phyloP scores from a whole-genome alignment of 2,797 vertebrate species.

The Lutra lutra region DNA sequence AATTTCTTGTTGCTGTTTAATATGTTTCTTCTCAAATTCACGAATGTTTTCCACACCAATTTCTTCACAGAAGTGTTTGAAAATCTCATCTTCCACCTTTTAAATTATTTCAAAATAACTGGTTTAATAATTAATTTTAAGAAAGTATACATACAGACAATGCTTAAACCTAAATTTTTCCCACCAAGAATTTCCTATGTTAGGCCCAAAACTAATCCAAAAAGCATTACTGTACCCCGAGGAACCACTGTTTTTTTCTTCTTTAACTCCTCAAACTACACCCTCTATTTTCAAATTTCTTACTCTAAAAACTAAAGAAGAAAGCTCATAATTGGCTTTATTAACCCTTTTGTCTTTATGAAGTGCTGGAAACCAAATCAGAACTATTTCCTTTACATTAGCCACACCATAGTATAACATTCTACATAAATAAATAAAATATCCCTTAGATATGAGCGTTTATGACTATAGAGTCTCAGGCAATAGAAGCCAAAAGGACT shows the following conservation, averaged over 20 bases:
- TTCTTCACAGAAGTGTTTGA: conserved; percentile 94
- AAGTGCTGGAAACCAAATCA: neutral
- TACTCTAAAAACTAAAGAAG: conserved; percentile 23
- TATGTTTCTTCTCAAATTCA: conserved; percentile 92
- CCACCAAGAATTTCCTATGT: neutral
- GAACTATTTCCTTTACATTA: neutral
- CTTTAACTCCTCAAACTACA: neutral
- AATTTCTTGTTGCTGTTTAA: conserved; percentile 92
- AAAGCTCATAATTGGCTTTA: neutral
- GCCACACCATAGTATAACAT: conserved; percentile 27
- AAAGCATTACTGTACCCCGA: neutral
- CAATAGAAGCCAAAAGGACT: neutral
- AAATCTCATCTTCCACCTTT: conserved; percentile 94
- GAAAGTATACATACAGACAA: neutral
- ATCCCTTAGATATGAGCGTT: neutral
- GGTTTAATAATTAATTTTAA: conserved; percentile 33
- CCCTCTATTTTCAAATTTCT: conserved; percentile 16
- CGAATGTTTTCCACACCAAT: conserved; percentile 94
- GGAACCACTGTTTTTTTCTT: neutral
- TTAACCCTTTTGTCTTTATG: neutral
- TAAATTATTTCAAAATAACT: conserved; percentile 56
- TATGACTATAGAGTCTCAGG: neutral
- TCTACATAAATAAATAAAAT: neutral
- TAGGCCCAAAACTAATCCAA: neutral
- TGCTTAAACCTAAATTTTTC: conserved; percentile 37